Evolutionary conservation across 2,797 vertebrate species (phyloP).

Genomic region (Pangasius krempfi): DNA sequence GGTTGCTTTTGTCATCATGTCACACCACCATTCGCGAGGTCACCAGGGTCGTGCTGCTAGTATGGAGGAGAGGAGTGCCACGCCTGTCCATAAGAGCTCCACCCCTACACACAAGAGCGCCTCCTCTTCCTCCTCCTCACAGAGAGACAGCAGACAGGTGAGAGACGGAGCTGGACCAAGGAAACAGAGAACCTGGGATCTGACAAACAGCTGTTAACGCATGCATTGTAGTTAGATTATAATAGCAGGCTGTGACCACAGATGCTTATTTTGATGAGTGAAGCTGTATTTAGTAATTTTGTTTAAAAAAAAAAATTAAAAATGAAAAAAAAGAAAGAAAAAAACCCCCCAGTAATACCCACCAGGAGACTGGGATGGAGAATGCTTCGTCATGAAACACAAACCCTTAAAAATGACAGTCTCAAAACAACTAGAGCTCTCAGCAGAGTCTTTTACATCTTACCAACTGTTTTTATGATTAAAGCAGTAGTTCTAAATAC

Average conservation of each 20-base stretch:
- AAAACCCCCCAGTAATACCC: no score
- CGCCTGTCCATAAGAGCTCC: constrained; percentile 83
- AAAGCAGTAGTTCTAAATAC: not conserved
- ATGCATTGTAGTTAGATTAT: not conserved
- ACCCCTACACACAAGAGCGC: constrained; percentile 95
- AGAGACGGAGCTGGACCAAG: constrained; percentile 56
- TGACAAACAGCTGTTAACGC: not conserved
- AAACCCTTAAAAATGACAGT: not conserved
- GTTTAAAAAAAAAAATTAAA: not conserved
- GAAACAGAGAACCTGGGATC: not conserved
- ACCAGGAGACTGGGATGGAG: not conserved
- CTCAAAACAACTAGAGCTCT: not conserved
- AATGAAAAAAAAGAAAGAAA: no score
- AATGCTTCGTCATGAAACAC: not conserved
- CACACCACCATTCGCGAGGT: constrained; percentile 71
- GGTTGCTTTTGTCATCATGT: constrained; percentile 65
- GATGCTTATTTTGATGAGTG: not conserved
- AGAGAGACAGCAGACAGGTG: constrained; percentile 95
- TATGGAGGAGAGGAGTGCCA: constrained; percentile 87
- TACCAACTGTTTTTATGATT: not conserved
- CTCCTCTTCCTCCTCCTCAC: constrained; percentile 90
- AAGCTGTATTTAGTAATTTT: not conserved
- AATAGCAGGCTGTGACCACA: not conserved
- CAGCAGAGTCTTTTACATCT: not conserved
- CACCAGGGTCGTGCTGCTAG: constrained; percentile 83